phyloP scores from a whole-genome alignment of 2,888 invertebrate genomes.

The Xanthia togata region DNA sequence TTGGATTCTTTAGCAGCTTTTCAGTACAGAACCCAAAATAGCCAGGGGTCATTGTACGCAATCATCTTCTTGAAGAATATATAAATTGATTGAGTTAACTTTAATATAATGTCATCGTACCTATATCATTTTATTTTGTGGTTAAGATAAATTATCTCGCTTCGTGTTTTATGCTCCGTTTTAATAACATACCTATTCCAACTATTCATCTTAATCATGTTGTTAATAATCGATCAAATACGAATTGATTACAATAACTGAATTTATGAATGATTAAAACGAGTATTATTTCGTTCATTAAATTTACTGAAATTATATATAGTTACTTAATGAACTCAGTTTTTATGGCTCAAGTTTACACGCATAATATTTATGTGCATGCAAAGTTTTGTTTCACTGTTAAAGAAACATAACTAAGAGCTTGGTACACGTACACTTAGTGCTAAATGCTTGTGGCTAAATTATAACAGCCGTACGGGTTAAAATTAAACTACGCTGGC shows the following conservation, averaged over 20 bases:
- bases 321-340: constrained; percentile 4
- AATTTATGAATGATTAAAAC: constrained; percentile 5
- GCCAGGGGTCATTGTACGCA: neutral
- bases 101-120: neutral
- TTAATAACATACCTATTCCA: neutral
- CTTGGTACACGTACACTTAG: too few relatives aligned
- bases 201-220: neutral
- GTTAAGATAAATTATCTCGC: neutral
- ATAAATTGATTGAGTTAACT: neutral
- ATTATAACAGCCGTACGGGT: too few relatives aligned
- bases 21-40: neutral
- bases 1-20: neutral
- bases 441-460: too few relatives aligned
- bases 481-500: too few relatives aligned
- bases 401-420: neutral
- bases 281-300: neutral
- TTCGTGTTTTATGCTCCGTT: neutral
- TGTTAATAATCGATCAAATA: neutral
- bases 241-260: neutral
- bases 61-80: neutral
- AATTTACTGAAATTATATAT: neutral
- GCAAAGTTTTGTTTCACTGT: neutral
- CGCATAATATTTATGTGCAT: neutral
- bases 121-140: neutral
- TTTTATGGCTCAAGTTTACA: constrained; percentile 4